phyloP scores from a whole-genome alignment of 2,797 vertebrate genomes.

The Sarcophilus harrisii region DNA sequence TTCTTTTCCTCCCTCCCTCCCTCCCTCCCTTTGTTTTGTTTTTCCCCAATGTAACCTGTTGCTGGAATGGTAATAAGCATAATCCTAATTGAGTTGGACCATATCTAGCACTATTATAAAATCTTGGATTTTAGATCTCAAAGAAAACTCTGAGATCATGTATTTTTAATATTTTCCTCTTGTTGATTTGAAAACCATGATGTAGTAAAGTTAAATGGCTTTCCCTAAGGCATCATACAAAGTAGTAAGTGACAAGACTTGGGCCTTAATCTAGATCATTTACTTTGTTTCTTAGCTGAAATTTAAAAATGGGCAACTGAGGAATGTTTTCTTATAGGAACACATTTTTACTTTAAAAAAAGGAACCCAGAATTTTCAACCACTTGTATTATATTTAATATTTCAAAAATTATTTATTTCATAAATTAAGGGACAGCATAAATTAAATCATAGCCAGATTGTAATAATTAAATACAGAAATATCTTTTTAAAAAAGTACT shows the following conservation, averaged over 20 bases:
- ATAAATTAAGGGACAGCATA: not conserved
- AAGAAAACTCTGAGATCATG: not conserved
- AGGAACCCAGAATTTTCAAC: not conserved
- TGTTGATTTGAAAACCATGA: not conserved
- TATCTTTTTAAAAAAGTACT: no score
- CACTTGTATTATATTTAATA: constrained; percentile 12
- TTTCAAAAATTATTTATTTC: constrained; percentile 37
- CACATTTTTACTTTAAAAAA: not conserved
- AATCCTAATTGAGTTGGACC: not conserved
- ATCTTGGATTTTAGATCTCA: not conserved
- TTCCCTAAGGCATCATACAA: not conserved
- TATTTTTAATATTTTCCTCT: not conserved
- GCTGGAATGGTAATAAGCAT: not conserved
- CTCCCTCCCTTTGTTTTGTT: no score
- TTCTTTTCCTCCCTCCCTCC: no score
- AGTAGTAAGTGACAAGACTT: not conserved
- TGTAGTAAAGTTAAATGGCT: not conserved
- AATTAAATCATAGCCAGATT: not conserved
- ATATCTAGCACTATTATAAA: not conserved
- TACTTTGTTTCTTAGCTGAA: not conserved
- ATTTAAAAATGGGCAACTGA: not conserved
- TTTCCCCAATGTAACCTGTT: not conserved
- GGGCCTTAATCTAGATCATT: not conserved
- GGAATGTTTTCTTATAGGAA: not conserved
- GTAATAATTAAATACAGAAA: not conserved